Evolutionary conservation across 2,797 vertebrate genomes (phyloP).

Genomic region (Gadopsis bispinosus): DNA sequence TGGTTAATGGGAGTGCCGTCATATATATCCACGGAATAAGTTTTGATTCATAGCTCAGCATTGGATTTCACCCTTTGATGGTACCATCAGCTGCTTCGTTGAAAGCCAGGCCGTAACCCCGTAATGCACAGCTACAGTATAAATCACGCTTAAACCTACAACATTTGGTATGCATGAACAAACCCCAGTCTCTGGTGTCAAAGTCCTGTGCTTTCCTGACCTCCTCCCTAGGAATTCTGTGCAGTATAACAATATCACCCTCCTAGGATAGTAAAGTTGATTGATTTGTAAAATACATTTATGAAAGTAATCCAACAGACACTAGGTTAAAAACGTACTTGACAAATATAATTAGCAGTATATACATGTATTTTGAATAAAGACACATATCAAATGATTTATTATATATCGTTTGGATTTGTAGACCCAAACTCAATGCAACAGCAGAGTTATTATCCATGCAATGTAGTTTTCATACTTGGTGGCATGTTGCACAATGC

Average conservation of each 20-base stretch:
- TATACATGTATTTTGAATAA: constrained; percentile 1
- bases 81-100: background rate
- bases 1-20: constrained; percentile 25
- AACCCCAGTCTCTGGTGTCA: background rate
- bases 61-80: constrained; percentile 21
- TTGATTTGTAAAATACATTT: background rate
- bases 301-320: background rate
- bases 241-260: background rate
- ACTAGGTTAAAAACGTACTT: background rate
- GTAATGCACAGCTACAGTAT: background rate
- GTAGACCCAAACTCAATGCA: too few species aligned
- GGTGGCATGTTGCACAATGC: constrained; percentile 1
- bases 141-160: background rate
- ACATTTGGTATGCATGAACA: background rate
- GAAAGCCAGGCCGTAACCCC: background rate
- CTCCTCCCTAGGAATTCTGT: background rate
- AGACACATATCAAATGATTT: background rate
- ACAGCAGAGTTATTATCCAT: background rate
- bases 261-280: background rate
- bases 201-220: background rate
- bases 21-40: background rate
- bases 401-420: background rate
- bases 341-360: background rate
- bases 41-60: constrained; percentile 7
- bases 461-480: background rate